These are phyloP conservation scores for Phaonia tiefii DNA, from an alignment of 2,888 invertebrate species.

Conservation along the genomic window DNA sequence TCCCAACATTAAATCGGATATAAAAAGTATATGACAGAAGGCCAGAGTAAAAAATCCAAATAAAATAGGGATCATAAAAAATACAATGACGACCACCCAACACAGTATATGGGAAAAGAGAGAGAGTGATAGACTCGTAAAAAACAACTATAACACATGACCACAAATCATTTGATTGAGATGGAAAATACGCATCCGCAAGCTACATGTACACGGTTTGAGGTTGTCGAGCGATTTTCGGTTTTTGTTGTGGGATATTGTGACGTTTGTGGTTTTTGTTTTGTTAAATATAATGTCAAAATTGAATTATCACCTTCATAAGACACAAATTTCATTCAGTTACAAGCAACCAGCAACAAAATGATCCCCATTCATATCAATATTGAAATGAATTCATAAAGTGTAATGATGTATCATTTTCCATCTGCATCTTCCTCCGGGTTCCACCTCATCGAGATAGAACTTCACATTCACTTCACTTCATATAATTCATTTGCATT, in stretches of 20 bases:
- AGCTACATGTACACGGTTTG: not conserved
- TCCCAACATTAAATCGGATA: constrained; percentile 56
- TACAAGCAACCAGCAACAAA: not conserved
- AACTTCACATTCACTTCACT: not conserved
- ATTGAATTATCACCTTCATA: constrained; percentile 69
- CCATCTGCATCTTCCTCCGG: not conserved
- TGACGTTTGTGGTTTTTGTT: too few species aligned
- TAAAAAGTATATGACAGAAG: constrained; percentile 25
- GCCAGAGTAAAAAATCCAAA: constrained; percentile 12
- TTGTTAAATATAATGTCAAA: constrained; percentile 62
- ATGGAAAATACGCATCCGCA: constrained; percentile 30
- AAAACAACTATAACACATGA: not conserved
- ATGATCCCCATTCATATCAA: not conserved
- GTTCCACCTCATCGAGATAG: not conserved
- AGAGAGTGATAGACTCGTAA: not conserved
- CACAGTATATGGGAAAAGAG: not conserved
- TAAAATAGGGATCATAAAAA: constrained; percentile 53
- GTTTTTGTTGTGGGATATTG: constrained; percentile 32
- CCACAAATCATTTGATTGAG: constrained; percentile 36
- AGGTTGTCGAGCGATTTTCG: not conserved
- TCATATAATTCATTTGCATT: not conserved
- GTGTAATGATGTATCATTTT: not conserved
- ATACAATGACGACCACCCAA: constrained; percentile 60
- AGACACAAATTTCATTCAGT: constrained; percentile 34
- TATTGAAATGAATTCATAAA: too few species aligned